These are phyloP conservation scores for Pasiphila rectangulata DNA, from an alignment of 2,888 invertebrate species.

Conservation along the genomic window DNA sequence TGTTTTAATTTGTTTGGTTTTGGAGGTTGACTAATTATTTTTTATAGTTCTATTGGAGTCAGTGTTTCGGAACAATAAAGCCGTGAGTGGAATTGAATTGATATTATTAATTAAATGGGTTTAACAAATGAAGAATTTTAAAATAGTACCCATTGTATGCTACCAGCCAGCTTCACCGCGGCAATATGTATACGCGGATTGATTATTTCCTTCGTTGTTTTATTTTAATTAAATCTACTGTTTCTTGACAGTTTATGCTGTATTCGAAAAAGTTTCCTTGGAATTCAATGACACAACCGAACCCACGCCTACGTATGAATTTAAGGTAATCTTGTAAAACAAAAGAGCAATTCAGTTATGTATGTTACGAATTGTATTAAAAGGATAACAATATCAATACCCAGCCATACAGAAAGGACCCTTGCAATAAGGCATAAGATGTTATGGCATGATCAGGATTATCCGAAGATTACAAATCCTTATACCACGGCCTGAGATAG, in stretches of 20 bases:
- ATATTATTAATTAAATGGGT: constrained; percentile 11
- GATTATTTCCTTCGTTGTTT: constrained; percentile 1
- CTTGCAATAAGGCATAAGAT: constrained; percentile 34
- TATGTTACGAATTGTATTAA: too few species aligned
- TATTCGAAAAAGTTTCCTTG: too few species aligned
- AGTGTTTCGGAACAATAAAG: constrained; percentile 28
- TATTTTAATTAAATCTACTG: neutral
- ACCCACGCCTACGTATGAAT: too few species aligned
- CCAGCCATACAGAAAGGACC: constrained; percentile 3
- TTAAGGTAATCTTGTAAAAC: too few species aligned
- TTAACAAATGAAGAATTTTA: constrained; percentile 11
- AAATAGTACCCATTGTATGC: constrained; percentile 12
- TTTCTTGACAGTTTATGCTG: too few species aligned
- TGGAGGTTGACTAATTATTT: constrained; percentile 28
- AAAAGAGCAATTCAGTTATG: constrained; percentile 3
- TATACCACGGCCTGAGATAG: constrained; percentile 50
- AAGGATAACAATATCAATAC: constrained; percentile 5
- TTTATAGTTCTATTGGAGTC: constrained; percentile 24
- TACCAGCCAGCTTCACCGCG: neutral
- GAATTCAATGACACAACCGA: too few species aligned
- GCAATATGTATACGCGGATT: neutral
- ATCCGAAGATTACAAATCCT: constrained; percentile 55
- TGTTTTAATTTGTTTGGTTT: constrained; percentile 33
- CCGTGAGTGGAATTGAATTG: constrained; percentile 30
- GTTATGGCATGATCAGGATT: constrained; percentile 50